Conservation (phyloP, 2,888 invertebrate genomes). For the Flexamia atlantica region DNA sequence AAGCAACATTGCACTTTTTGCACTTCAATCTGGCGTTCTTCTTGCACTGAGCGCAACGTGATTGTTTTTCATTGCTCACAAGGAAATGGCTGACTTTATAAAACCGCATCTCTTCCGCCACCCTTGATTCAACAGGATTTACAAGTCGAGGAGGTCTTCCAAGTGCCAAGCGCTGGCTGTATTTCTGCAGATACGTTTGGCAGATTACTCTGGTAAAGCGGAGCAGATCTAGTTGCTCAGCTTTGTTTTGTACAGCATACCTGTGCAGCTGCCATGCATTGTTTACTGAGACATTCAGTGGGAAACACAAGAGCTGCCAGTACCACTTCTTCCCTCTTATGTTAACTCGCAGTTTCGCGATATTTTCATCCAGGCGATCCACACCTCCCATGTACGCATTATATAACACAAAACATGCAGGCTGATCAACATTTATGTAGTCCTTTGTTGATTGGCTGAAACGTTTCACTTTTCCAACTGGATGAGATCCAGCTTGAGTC, state of each 20-base stretch:
- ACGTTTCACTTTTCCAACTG: slow-evolving; percentile 17
- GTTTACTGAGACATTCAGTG: slow-evolving; percentile 44
- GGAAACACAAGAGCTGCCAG: slow-evolving; percentile 41
- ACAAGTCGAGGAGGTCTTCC: slow-evolving; percentile 29
- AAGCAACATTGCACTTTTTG: slow-evolving; percentile 4
- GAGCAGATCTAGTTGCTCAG: slow-evolving; percentile 26
- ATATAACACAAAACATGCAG: slow-evolving; percentile 43
- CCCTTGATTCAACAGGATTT: background rate
- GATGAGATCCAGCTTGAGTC: background rate
- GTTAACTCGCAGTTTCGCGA: background rate
- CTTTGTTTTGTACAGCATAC: slow-evolving; percentile 16
- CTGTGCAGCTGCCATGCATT: slow-evolving; percentile 40
- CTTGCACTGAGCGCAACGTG: slow-evolving; percentile 46
- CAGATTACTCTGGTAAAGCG: slow-evolving; percentile 36
- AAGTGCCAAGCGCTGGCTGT: slow-evolving; percentile 12
- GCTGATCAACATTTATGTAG: slow-evolving; percentile 31
- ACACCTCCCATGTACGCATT: slow-evolving; percentile 51
- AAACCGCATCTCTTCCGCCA: slow-evolving; percentile 35
- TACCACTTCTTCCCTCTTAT: slow-evolving; percentile 53
- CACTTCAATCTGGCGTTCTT: slow-evolving; percentile 43
- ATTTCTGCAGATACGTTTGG: slow-evolving; percentile 40
- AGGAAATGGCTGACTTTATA: slow-evolving; percentile 8
- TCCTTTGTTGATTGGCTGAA: slow-evolving; percentile 23
- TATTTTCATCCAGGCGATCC: slow-evolving; percentile 7
- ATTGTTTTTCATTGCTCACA: slow-evolving; percentile 45